Evolutionary conservation across 2,888 invertebrate species (phyloP), one percentile per base, ranked within the genome.

Genomic region (Acanthoscelides obtectus): DNA sequence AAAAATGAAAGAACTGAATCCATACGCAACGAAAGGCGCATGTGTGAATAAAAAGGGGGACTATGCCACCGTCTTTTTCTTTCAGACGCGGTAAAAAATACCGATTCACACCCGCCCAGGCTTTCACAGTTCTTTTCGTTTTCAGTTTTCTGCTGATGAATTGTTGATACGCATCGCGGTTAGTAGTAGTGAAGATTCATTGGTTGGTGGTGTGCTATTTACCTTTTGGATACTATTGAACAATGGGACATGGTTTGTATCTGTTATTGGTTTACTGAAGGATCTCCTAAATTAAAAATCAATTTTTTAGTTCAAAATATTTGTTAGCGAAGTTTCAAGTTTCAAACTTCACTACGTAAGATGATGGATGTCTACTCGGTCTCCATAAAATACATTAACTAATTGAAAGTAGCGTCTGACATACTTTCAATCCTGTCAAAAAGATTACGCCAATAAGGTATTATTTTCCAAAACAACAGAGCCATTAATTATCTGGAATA

Each of bases 1-100:
- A 80, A 81, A 81, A 81, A 80, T 80, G 77, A 80, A 81, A 81
- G 78, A 79, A 79, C 65, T 77, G 75, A 74, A 74, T 74, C 79
- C 77, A 76, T 78, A 77, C 74, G 72, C 22, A 68, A 20, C 71
- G 72, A 74, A 76, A 73, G 69, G 80, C 79, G 81, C 81, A 80
- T 81, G 80, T 80, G 79, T 79, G 74, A 68, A 73, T 73, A 70
- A 75, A 76, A 78, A 79, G 72, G 72, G 74, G 71, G 70, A 73
- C 69, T 21, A 68, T 68, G 25, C 72, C 72, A 71, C 68, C 70
- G 64, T 70, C 71, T 73, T 72, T 73, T 74, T 76, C 73, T 73
- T 76, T 74, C 73, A 73, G 74, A 72, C 75, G 72, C 72, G 75
- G 75, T 77, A 75, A 73, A 64, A 73, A 70, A 71, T 65, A 65